phyloP scores from a whole-genome alignment of 2,888 invertebrate genomes.

The Metopia argyrocephala region DNA sequence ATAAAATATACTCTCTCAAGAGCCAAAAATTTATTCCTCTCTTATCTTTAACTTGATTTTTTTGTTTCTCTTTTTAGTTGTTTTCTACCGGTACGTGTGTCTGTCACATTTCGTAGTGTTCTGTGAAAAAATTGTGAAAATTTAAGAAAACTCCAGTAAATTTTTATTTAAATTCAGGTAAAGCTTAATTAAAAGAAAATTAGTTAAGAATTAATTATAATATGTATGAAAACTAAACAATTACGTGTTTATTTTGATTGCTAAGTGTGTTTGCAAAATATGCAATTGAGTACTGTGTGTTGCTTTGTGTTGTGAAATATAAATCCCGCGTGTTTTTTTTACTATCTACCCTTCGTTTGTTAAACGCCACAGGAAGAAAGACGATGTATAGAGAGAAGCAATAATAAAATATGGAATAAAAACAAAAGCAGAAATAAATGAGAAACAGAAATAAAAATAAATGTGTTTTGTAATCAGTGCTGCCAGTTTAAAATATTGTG shows the following conservation, averaged over 20 bases:
- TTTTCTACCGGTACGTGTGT: conserved; percentile 51
- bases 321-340: conserved; percentile 40
- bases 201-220: neutral
- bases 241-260: neutral
- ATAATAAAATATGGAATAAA: too few species aligned
- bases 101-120: conserved; percentile 33
- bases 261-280: neutral
- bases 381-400: too few species aligned
- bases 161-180: conserved; percentile 1
- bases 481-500: too few species aligned
- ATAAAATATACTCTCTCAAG: neutral
- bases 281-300: neutral
- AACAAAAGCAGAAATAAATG: too few species aligned
- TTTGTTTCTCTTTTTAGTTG: conserved; percentile 42
- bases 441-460: too few species aligned
- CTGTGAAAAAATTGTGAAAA: conserved; percentile 7
- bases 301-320: conserved; percentile 35
- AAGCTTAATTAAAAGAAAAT: conserved; percentile 11
- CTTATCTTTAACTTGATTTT: conserved; percentile 18
- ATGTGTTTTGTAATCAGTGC: too few species aligned
- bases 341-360: too few species aligned
- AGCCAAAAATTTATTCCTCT: neutral
- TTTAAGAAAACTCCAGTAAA: neutral
- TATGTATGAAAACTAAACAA: neutral
- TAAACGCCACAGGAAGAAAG: too few species aligned